Percentiles rank a stretch among this genome's conserved stretches.
Evolutionary conservation across 2,888 invertebrate genomes (phyloP).

Genomic region (Labia minor): DNA sequence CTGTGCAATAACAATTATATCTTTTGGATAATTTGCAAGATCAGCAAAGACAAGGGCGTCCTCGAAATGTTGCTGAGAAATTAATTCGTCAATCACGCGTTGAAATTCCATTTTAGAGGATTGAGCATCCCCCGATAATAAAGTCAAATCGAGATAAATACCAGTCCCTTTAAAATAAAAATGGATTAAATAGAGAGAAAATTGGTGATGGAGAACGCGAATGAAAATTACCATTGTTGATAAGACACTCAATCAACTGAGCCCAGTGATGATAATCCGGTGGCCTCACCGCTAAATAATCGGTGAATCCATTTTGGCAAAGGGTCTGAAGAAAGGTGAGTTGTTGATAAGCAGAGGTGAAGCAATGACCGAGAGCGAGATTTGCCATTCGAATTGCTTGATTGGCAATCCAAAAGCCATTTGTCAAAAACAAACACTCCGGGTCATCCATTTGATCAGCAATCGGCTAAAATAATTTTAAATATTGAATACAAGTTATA

Average conservation of each 20-base stretch:
- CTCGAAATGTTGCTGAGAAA: conserved; percentile 42
- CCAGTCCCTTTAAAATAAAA: conserved; percentile 16
- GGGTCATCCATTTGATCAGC: not conserved
- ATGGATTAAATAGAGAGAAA: not conserved
- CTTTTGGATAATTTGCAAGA: conserved; percentile 30
- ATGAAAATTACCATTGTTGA: not conserved
- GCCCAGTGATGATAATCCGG: conserved; percentile 20
- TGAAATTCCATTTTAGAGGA: conserved; percentile 43
- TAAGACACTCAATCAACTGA: conserved; percentile 21
- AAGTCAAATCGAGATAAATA: conserved; percentile 17
- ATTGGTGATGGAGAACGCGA: not conserved
- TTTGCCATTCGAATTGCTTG: conserved; percentile 50
- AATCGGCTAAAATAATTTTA: not conserved
- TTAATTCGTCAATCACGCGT: conserved; percentile 45
- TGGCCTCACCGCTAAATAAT: conserved; percentile 26
- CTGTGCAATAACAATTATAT: conserved; percentile 33
- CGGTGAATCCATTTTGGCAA: conserved; percentile 30
- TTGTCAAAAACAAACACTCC: conserved; percentile 30
- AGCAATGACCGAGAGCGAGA: conserved; percentile 47
- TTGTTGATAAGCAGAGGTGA: conserved; percentile 52
- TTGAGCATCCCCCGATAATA: conserved; percentile 22
- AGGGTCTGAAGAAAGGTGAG: conserved; percentile 47
- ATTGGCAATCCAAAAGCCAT: conserved; percentile 45
- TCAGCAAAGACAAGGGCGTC: conserved; percentile 49
- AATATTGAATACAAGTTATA: conserved; percentile 2